These are phyloP conservation scores for Zeuzera pyrina DNA, from an alignment of 2,888 invertebrate genomes.

Conservation along the genomic window DNA sequence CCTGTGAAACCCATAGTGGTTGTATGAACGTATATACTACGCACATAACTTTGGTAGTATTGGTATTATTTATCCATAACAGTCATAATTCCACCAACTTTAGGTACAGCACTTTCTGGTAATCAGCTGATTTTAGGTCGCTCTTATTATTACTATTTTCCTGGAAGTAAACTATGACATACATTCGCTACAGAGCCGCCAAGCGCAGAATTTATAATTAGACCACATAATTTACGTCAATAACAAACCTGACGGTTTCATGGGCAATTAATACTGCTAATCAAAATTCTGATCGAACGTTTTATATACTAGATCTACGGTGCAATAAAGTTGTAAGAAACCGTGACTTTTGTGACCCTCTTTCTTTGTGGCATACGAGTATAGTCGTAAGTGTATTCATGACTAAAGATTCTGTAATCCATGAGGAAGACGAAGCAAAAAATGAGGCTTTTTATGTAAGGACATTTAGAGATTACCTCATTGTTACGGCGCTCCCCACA, in stretches of 20 bases:
- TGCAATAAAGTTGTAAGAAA: slow-evolving; percentile 17
- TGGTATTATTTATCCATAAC: no score
- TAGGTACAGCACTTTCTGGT: slow-evolving; percentile 8
- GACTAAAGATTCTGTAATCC: slow-evolving; percentile 35
- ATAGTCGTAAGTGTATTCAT: no score
- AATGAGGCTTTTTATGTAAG: slow-evolving; percentile 28
- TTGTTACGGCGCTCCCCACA: slow-evolving; percentile 30
- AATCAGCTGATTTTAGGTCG: slow-evolving; percentile 13
- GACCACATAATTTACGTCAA: slow-evolving; percentile 8
- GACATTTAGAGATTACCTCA: slow-evolving; percentile 48
- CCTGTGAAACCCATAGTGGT: no score
- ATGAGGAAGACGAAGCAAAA: slow-evolving; percentile 25
- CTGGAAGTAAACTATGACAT: slow-evolving; percentile 11
- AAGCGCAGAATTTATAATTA: slow-evolving; percentile 1
- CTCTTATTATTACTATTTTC: slow-evolving; percentile 15
- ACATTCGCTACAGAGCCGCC: not conserved
- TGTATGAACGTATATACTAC: no score
- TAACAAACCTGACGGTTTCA: slow-evolving; percentile 11
- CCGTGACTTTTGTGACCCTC: slow-evolving; percentile 19
- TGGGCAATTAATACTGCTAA: slow-evolving; percentile 18
- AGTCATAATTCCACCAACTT: no score
- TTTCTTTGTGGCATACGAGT: no score
- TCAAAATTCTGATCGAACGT: slow-evolving; percentile 16
- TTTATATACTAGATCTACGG: slow-evolving; percentile 5
- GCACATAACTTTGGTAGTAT: no score